A percentile compares a stretch with the other conserved stretches of the same genome.
These are phyloP conservation scores for Ptychochromis oligacanthus DNA, from an alignment of 2,113 vertebrate species.

Conservation along the genomic window DNA sequence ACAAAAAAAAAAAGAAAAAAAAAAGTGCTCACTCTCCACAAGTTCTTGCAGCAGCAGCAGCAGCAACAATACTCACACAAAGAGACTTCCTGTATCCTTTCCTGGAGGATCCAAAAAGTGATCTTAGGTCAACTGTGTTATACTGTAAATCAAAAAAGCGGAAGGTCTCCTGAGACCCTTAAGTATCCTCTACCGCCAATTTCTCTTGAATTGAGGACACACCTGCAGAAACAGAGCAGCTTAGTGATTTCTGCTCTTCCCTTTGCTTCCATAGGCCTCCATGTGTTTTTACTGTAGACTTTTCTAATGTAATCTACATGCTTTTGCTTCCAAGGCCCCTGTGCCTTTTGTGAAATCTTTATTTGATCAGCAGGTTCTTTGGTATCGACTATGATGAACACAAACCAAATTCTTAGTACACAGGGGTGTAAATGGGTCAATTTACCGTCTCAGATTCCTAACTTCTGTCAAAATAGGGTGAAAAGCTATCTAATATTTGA, in stretches of 20 bases:
- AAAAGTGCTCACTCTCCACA: not conserved
- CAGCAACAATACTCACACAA: not conserved
- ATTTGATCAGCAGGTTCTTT: not conserved
- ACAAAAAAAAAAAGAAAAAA: not conserved
- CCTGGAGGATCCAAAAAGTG: not conserved
- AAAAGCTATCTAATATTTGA: not conserved
- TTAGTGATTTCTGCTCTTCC: constrained; percentile 12
- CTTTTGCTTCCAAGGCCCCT: not conserved
- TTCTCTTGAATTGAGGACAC: constrained; percentile 41
- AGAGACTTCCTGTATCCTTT: not conserved
- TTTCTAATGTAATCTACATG: not conserved
- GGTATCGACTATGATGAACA: not conserved
- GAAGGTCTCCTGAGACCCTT: constrained; percentile 4
- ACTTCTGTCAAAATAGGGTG: not conserved
- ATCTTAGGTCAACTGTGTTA: constrained; percentile 2
- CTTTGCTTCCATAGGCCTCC: not conserved
- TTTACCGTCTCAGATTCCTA: not conserved
- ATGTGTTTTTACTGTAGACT: not conserved
- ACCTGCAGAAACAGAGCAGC: constrained; percentile 35
- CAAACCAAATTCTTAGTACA: constrained; percentile 1
- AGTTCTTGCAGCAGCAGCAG: not conserved
- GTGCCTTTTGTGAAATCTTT: not conserved
- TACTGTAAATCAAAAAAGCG: constrained; percentile 5
- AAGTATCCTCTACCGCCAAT: constrained; percentile 4
- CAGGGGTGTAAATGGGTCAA: not conserved